These are phyloP conservation scores for Campopleginae sp. DNA, from an alignment of 2,888 invertebrate genomes.

Conservation along the genomic window DNA sequence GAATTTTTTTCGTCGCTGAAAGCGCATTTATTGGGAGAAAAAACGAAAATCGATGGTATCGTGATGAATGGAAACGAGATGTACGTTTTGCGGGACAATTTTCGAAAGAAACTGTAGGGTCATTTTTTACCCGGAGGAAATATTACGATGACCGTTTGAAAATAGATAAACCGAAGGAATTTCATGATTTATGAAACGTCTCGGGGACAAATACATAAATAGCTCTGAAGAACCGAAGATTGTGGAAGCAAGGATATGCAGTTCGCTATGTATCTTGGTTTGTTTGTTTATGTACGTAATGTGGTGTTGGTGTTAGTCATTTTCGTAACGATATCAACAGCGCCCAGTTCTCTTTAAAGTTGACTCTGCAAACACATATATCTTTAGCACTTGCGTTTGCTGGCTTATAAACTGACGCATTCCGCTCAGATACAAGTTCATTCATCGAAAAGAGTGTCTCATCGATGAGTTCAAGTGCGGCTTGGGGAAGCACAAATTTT, in stretches of 20 bases:
- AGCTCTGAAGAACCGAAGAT: constrained; percentile 13
- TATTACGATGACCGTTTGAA: neutral
- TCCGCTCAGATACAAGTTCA: neutral
- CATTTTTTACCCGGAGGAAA: neutral
- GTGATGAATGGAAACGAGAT: no score
- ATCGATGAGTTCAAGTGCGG: constrained; percentile 27
- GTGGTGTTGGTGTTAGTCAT: constrained; percentile 16
- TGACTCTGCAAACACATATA: constrained; percentile 47
- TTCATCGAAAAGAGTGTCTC: constrained; percentile 27
- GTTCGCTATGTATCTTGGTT: constrained; percentile 4
- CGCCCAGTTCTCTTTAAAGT: constrained; percentile 23
- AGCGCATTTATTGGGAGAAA: no score
- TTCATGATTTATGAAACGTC: constrained; percentile 15
- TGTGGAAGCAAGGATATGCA: neutral
- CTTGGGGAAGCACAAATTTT: neutral
- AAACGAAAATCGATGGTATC: no score
- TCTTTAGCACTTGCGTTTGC: constrained; percentile 44
- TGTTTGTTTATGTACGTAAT: neutral
- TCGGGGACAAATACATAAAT: constrained; percentile 13
- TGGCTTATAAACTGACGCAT: constrained; percentile 44
- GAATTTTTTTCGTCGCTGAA: no score
- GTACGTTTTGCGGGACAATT: neutral
- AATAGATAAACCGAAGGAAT: constrained; percentile 1
- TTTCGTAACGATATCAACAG: constrained; percentile 25
- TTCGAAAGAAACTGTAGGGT: neutral